Evolutionary conservation across 1,140 invertebrate genomes (phyloP), one percentile per base, ranked within the genome.

Genomic region (Drosophila sturtevanti): DNA sequence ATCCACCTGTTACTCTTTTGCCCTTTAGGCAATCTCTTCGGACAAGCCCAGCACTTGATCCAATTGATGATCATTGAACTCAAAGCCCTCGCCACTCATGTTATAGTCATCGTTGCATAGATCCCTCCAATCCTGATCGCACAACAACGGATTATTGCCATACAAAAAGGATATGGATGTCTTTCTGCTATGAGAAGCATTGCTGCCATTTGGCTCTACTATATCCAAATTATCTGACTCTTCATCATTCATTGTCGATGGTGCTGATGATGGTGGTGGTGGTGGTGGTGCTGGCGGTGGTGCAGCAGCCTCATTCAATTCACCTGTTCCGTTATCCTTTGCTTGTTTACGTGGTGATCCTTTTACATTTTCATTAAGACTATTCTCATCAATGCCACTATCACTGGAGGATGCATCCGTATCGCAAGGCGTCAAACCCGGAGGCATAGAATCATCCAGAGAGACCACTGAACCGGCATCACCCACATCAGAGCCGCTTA

Each of bases 31-130:
- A 9, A 87, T 79, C 31, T 79, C 65, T 27, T 31, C 58, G 5
- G 80, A 51, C 77, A 70, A 79, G 38, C 73, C 73, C 6, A 91
- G 63, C 41, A 90, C 90, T 54, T 85, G 61, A 18, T 91, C 90
- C 61, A 91, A 68, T 37, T 84, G 85, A 59, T 72, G 87, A 9
- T 78, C 72, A 51, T 41, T 76, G 10, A 84, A 72, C 68, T 89
- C 76, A 16, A 80, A 86, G 12, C 58, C 72, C 6, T 69, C 61
- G 12, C 74, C 78, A 52, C 44, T 76, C 81, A 91, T 87, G 37
- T 78, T 77, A 63, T 91, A 91, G 62, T 91, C 90, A 48, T 90
- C 89, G 52, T 90, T 85, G 73, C 89, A 90, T 41, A 91, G 68
- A 34, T 91, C 90, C 70, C 81, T 81, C 77, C 86, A 77, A 41